Base-by-base conservation (phyloP, 2,888 invertebrate genomes). In the Rosalia funebris region DNA sequence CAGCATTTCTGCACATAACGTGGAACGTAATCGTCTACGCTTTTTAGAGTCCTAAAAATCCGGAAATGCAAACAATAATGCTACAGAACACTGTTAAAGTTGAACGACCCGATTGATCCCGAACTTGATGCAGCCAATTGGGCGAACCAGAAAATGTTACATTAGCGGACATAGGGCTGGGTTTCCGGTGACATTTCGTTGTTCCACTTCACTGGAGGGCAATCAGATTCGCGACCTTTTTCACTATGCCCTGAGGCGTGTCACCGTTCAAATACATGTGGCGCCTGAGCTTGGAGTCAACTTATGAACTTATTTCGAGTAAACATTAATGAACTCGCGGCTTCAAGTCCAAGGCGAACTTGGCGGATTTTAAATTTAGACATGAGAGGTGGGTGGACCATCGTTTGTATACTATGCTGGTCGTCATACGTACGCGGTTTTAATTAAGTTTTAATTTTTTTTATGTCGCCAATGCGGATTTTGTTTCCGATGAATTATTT, bases 371-470 rank as follows among this genome's bases (percentile, higher is more conserved):
- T 57, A 57, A 57, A 47, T 62, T 50, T 58, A 62, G 54, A 50
- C 57, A 15, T 5, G 4, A 16, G 42, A 36, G 53, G 63, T 63
- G 63, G 63, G 63, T 50, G 57, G 63, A 63, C 60, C 50, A 54
- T 56, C 47, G 56, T 41, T 41, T 17, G 53, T 44, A 14, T 10
- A 17, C 46, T 16, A 39, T 41, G 15, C 47, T 39, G 45, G 56
- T 56, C 62, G 53, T 66, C 62, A 58, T 66, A 64, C 50, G 56
- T 66, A 60, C n/a, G 12, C 46, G 50, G 54, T 34, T 60, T 63
- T 63, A 67, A 67, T 67, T 67, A 62, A 65, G 63, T 67, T 67
- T 61, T 65, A 64, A 67, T 67, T 62, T 58, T 62, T 67, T 62
- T 59, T 41, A 37, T 31, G 50, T 34, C 52, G 20, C 31, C 41